Evolutionary conservation across 2,888 invertebrate genomes (phyloP), one percentile per base, ranked within the genome.

Genomic region (Mamestra brassicae): DNA sequence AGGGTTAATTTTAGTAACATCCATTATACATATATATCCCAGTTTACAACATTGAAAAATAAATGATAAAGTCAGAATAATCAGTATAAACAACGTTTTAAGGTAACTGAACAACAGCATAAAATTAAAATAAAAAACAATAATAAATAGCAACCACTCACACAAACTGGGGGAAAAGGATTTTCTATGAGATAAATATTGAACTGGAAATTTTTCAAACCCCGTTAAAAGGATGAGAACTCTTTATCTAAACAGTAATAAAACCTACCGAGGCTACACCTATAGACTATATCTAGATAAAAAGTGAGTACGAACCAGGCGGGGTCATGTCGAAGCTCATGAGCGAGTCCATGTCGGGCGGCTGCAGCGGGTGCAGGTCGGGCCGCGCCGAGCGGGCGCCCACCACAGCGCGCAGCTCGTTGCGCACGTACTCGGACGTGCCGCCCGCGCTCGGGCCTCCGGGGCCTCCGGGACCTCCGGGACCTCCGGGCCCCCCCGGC

Each of bases 401-500:
- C 77, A 99, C 99, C 82, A 98, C 98, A 66, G 98, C 98, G 88
- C 99, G 97, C 90, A 99, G 96, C 95, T 99, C 99, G 96, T 99
- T 98, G 90, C 99, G 97, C 87, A 99, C 99, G 95, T 98, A 99
- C 96, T 99, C 99, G 68, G 98, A 98, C 78, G 97, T 97, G 93
- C 97, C 97, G 90, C 85, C 83, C 57, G 77, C 87, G 38, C 83
- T 80, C 45, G 71, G 83, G 13, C 87, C 81, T 45, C 87, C 65
- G 80, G 81, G 84, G 3, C 87, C 83, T 11, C 86, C 81, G 13
- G 76, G 85, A 36, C 86, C 88, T 4, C 80, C 80, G 10, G 70
- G 84, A 5, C 83, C 87, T 1, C 80, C 73, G 2, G 67, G 45
- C 1, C 70, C 70, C 0, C 11, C 52, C 2, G 82, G 83, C 52